A percentile compares a stretch with the other conserved stretches of the same genome.
Conservation (phyloP, 2,797 vertebrate genomes). For the Parauchenoglanis ngamensis region DNA sequence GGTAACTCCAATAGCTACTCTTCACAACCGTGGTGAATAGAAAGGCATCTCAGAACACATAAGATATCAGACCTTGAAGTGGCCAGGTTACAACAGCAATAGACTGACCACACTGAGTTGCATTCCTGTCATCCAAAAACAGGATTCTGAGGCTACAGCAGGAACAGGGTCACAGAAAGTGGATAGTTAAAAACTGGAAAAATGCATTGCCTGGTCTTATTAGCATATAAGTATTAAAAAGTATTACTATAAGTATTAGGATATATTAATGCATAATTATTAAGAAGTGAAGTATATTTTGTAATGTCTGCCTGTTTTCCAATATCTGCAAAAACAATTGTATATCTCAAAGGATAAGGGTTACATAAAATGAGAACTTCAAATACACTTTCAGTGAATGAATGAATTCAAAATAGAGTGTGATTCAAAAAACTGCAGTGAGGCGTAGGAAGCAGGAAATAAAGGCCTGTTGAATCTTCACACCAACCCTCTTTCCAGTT, state of each 20-base stretch:
- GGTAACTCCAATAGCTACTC: neutral
- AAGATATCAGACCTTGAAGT: neutral
- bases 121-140: neutral
- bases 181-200: neutral
- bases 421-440: neutral
- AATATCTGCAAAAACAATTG: neutral
- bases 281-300: no score
- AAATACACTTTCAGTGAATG: neutral
- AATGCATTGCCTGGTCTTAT: neutral
- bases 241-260: neutral
- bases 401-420: constrained; percentile 7
- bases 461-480: constrained; percentile 1
- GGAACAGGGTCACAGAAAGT: neutral
- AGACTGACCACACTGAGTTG: neutral
- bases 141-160: neutral
- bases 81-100: neutral
- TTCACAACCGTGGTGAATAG: neutral
- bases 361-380: neutral
- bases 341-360: neutral
- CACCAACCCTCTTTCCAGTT: neutral
- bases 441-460: constrained; percentile 14
- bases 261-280: neutral
- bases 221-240: neutral
- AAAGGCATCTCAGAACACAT: neutral
- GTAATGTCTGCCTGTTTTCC: no score